Evolutionary conservation across 2,113 vertebrate genomes (phyloP), one percentile per base, ranked within the genome.

Genomic region (Pipa parva): DNA sequence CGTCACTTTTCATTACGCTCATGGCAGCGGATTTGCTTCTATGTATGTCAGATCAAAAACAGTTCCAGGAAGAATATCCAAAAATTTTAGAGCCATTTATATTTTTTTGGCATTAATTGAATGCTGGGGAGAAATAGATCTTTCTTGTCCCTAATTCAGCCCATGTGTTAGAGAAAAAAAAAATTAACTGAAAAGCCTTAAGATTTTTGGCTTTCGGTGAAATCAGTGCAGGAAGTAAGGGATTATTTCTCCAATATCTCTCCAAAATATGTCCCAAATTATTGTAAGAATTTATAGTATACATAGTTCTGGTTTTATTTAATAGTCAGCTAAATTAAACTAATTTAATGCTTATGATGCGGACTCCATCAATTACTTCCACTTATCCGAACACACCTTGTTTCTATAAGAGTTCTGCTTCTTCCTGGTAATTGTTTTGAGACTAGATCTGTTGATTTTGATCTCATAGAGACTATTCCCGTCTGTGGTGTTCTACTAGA

Each of bases 401-500:
- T 61, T 58, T 27, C n/a, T 57, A 3, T 39, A 59, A 22, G 1
- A 0, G 55, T 72, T 63, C 18, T 0, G 36, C 62, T 77, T 80
- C 71, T 77, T 82, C 82, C 72, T 73, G 22, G 29, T 50, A 31
- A 24, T n/a, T 6, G 11, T 22, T 71, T 56, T 24, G 76, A 69
- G 65, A 46, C 56, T 77, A 49, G 0, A 1, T 63, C 26, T 27
- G 66, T 62, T n/a, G 49, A 67, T 22, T 72, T 50, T 22, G 42
- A 22, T 61, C 77, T 79, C 78, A 78, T 77, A 83, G 80, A 79
- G 78, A 78, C 67, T 15, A 33, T 76, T 77, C 82, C 67, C 15
- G 0, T 10, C 37, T 10, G 54, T 18, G 75, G 63, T 66, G 55
- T 64, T 76, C 68, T 26, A 67, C 63, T 59, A 78, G 73, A 50